phyloP scores from a whole-genome alignment of 1,140 invertebrate species.

The Physella acuta region DNA sequence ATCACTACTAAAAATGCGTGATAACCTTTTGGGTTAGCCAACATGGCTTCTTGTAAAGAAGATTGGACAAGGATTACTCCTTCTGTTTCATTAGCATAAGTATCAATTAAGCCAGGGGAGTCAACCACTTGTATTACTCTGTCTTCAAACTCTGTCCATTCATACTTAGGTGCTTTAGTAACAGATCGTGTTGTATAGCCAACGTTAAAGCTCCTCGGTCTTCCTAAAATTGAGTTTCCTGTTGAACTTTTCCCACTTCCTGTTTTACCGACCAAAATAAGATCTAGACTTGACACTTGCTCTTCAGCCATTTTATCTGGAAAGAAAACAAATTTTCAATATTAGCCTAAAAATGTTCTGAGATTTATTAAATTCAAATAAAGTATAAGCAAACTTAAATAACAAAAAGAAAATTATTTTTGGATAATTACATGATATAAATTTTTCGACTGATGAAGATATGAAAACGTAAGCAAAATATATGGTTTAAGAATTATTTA shows the following conservation, averaged over 20 bases:
- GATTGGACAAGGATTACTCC: not conserved
- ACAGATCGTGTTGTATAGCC: not conserved
- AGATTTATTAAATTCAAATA: no score
- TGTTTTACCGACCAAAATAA: not conserved
- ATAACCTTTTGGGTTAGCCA: not conserved
- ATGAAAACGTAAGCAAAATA: no score
- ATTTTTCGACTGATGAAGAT: no score
- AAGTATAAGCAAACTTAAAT: no score
- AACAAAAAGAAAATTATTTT: no score
- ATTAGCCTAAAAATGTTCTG: no score
- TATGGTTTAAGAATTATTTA: no score
- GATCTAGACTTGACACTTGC: no score
- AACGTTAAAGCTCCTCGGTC: not conserved
- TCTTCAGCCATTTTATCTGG: no score
- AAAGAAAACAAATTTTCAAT: no score
- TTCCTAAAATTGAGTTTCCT: not conserved
- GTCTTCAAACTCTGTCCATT: not conserved
- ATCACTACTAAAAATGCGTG: not conserved
- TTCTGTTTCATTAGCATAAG: not conserved
- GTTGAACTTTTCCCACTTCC: not conserved
- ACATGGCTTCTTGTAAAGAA: not conserved
- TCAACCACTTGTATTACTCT: not conserved
- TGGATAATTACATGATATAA: no score
- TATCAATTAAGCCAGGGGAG: not conserved
- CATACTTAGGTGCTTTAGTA: not conserved